A percentile compares a stretch with the other conserved stretches of the same genome.
phyloP scores from a whole-genome alignment of 2,113 vertebrate species.

The Pomatostomus ruficeps region DNA sequence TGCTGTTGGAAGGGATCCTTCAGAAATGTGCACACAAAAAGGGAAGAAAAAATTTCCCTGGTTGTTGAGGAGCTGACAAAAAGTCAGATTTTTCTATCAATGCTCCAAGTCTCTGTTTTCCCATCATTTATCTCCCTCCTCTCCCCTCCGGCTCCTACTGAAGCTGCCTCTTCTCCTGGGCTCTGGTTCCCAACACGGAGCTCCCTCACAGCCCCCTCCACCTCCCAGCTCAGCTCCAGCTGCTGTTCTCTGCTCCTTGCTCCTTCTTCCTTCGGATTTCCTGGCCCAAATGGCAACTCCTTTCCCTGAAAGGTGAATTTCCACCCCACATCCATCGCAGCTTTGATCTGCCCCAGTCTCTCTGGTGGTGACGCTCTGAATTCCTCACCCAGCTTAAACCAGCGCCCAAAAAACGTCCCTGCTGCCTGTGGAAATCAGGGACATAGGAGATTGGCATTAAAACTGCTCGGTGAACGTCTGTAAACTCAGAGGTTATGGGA shows the following conservation, averaged over 20 bases:
- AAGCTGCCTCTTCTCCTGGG: not conserved
- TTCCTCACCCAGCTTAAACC: not conserved
- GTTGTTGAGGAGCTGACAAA: not conserved
- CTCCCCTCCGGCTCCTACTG: not conserved
- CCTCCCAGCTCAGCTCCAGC: not conserved
- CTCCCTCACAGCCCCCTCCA: not conserved
- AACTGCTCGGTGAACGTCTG: not conserved
- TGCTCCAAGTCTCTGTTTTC: not conserved
- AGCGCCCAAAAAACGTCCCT: not conserved
- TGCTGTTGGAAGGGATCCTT: not conserved
- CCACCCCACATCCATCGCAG: not conserved
- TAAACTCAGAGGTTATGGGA: not conserved
- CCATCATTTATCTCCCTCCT: not conserved
- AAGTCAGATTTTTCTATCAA: not conserved
- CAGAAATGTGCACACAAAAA: not conserved
- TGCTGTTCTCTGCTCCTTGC: not conserved
- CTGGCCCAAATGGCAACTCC: not conserved
- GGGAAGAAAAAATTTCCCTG: not conserved
- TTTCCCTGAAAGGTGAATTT: not conserved
- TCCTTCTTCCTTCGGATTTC: not conserved
- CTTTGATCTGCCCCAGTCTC: not conserved
- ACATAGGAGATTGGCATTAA: not conserved
- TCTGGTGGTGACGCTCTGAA: fast-evolving
- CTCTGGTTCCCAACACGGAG: not conserved
- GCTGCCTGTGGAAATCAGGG: not conserved